Evolutionary conservation across 2,797 vertebrate genomes (phyloP), one percentile per base, ranked within the genome.

Genomic region (Rhyacichthys aspro): DNA sequence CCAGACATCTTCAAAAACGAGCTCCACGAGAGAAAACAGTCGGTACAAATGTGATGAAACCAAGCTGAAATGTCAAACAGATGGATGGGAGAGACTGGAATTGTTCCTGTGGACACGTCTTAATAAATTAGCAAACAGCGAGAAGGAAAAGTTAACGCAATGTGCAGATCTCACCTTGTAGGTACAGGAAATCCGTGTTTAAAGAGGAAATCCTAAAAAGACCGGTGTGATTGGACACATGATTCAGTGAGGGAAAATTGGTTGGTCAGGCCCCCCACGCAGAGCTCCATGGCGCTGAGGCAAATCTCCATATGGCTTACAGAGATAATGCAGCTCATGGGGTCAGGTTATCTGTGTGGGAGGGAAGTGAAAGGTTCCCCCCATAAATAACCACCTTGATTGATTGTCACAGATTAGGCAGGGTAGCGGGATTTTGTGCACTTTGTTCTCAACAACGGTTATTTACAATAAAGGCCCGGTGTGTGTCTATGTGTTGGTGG

Each of bases 41-140:
- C 38, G 16, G 18, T 42, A 9, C 41, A 45, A 38, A 23, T 3
- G 7, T 8, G 41, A 18, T 59, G 34, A 43, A 9, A 67, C 7
- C 46, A 43, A 58, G 5, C 16, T 55, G 48, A 61, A 78, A 69
- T 42, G 44, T 76, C 58, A 62, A 34, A 43, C 39, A 63, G 16
- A 45, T 11, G 9, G 41, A 47, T 59, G 43, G 68, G 67, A 75
- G 67, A 77, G 37, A 64, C 46, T n/a, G 12, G 42, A 49, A 70
- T 65, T 76, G 69, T 74, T 74, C 69, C n/a, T 73, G 43, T 54
- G 65, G 63, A 64, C 65, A 50, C 10, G 38, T 45, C 50, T 70
- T 59, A 15, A 54, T 62, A 60, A 59, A 59, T 69, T 19, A 47
- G 46, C 76, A 85, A 86, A 87, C 18, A 84, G 23, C n/a, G 1